Evolutionary conservation across 2,797 vertebrate genomes (phyloP), one percentile per base, ranked within the genome.

Genomic region (Potorous gilbertii): DNA sequence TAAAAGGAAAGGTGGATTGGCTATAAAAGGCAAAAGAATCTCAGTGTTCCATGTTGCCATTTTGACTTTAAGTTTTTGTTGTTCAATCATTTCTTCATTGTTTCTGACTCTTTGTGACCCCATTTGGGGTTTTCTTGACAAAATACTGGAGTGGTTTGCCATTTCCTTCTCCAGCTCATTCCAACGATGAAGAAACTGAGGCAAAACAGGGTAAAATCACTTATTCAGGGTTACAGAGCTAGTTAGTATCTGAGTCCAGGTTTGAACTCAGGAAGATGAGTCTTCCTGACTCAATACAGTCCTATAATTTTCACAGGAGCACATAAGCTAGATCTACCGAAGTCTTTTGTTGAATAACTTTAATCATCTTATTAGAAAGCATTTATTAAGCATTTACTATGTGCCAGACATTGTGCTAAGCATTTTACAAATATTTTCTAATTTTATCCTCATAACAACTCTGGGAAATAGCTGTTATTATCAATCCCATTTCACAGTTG

Each of bases 31-130:
- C 62, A 18, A 74, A 74, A n/a, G 16, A 40, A 74, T 21, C 29
- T 90, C 91, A 92, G 12, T 91, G 97, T 97, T 54, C 92, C 21
- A 95, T 40, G 40, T 92, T 95, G 57, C 9, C 9, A 31, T 91
- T 94, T 96, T 94, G 8, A 91, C 95, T 94, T 90, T 92, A 18
- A 34, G 13, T 62, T 62, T 62, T 34, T 16, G 31, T 62, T 13
- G 31, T 62, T 62, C 12, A 62, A 11, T 59, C 10, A 0, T 62
- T 62, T 31, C 14, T 59, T 11, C 3, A 28, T 59, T 4, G 10
- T 59, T 28, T 12, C 28, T 11, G 9, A 14, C 11, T 59, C 57
- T 59, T 31, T 62, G 59, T 62, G 31, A 62, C 31, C 31, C 59
- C 31, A 34, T 62, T 34, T 34, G 59, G 59, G 31, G 1, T 28